phyloP scores from a whole-genome alignment of 2,797 vertebrate species.

The Pseudocheirus occidentalis region DNA sequence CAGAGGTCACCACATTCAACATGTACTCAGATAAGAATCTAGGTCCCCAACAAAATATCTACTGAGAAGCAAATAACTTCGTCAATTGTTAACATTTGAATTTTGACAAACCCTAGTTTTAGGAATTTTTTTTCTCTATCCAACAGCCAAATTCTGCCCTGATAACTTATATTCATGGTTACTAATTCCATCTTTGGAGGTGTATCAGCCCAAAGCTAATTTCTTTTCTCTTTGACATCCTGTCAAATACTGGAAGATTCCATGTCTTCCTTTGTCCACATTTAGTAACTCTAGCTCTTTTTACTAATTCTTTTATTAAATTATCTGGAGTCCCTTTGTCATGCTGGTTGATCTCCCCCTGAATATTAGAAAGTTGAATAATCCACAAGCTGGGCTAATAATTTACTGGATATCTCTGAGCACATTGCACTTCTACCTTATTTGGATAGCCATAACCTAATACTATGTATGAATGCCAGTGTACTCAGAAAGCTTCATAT shows the following conservation, averaged over 20 bases:
- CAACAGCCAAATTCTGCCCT: not conserved
- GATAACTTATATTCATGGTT: not conserved
- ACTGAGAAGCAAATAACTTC: not conserved
- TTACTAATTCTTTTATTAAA: not conserved
- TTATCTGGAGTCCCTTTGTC: not conserved
- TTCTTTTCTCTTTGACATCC: not conserved
- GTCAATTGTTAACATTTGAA: not conserved
- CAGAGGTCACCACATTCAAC: not conserved
- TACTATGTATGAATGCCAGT: slow-evolving; percentile 45
- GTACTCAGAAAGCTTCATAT: slow-evolving; percentile 54
- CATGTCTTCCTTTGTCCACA: not conserved
- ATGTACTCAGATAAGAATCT: not conserved
- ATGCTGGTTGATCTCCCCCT: not conserved
- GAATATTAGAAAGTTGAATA: not conserved
- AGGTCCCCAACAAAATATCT: not conserved
- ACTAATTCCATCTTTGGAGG: not conserved
- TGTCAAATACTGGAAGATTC: not conserved
- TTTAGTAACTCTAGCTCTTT: not conserved
- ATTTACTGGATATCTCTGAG: not conserved
- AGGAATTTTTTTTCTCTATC: not conserved
- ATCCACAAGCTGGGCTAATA: not conserved
- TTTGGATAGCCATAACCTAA: slow-evolving; percentile 14
- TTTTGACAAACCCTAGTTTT: not conserved
- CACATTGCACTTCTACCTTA: slow-evolving; percentile 3
- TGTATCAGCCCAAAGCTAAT: not conserved